Base-by-base conservation (phyloP, 2,113 vertebrate genomes). In the Brienomyrus longianalis region DNA sequence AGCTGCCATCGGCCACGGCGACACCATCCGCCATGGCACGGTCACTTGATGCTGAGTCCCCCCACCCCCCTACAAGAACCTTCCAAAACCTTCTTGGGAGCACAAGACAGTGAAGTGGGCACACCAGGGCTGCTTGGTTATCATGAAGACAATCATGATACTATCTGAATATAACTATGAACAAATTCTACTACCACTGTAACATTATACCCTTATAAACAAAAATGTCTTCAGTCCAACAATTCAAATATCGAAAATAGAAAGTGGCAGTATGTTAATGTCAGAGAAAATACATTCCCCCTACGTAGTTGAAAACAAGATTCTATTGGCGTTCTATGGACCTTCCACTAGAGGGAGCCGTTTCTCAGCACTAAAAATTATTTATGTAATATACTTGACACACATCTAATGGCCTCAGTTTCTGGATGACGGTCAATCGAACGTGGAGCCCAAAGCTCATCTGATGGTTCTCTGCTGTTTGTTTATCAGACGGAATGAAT, bases 401-500 rank as follows among this genome's bases (percentile, higher is more conserved):
- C 77, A 47, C 83, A 84, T n/a, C 21, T 54, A 54, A 87, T 87
- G 51, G 50, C 51, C 2, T 6, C 51, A 23, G 66, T 51, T 70
- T 50, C 23, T 47, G 88, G 88, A 77, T 21, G 45, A 39, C 7
- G 11, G 66, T 27, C 21, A 77, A 51, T 45, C 62, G 47, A 88
- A 45, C 2, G 13, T 21, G 88, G 27, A 48, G 54, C 43, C 83
- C 91, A 90, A 92, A 94, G 91, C 92, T 84, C 94, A 93, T 92
- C 94, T 92, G 93, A 86, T 92, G 92, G 89, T 92, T 91, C 93
- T 92, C 93, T 92, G 92, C 74, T 95, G 95, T 95, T 95, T 95
- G 95, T 95, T 96, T 95, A 93, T 91, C 90, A 86, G 87, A 83
- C 27, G 84, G 80, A 93, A 94, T 94, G 93, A 92, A 92, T 91